phyloP scores from a whole-genome alignment of 2,797 vertebrate genomes.

The Chaenodraco wilsoni region DNA sequence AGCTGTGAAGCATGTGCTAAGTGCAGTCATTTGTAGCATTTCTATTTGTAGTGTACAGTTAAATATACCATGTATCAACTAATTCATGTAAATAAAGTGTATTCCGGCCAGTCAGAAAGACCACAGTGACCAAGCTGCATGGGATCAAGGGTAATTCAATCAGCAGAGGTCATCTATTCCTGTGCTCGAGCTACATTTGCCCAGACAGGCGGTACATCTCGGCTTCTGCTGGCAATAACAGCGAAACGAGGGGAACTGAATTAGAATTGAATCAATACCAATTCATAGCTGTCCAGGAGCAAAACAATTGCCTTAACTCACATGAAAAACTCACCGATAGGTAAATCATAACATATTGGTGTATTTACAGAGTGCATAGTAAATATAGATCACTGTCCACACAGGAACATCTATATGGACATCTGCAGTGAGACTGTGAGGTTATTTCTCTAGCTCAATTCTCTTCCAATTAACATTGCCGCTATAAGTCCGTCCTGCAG shows the following conservation, averaged over 20 bases:
- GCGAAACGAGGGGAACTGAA: conserved; percentile 70
- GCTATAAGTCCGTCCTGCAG: conserved; percentile 67
- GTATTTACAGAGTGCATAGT: conserved; percentile 73
- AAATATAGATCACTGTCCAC: conserved; percentile 80
- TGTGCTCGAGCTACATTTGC: conserved; percentile 40
- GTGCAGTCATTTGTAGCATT: neutral
- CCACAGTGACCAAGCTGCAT: conserved; percentile 36
- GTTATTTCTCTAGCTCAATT: conserved; percentile 72
- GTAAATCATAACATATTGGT: conserved; percentile 83
- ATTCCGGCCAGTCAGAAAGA: conserved; percentile 37
- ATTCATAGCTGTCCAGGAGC: conserved; percentile 75
- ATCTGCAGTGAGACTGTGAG: conserved; percentile 62
- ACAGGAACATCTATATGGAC: conserved; percentile 74
- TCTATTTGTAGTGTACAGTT: too few relatives aligned
- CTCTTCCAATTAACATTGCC: conserved; percentile 75
- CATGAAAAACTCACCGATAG: conserved; percentile 69
- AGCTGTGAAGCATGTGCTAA: conserved; percentile 22
- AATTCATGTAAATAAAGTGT: conserved; percentile 32
- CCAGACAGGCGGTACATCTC: conserved; percentile 49
- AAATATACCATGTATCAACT: neutral
- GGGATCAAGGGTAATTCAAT: conserved; percentile 74
- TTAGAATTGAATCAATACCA: conserved; percentile 83
- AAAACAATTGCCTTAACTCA: conserved; percentile 73
- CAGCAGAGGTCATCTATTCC: conserved; percentile 67
- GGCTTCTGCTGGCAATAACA: conserved; percentile 53